Base-by-base conservation (phyloP, 2,113 vertebrate genomes). In the Lycaon pictus region DNA sequence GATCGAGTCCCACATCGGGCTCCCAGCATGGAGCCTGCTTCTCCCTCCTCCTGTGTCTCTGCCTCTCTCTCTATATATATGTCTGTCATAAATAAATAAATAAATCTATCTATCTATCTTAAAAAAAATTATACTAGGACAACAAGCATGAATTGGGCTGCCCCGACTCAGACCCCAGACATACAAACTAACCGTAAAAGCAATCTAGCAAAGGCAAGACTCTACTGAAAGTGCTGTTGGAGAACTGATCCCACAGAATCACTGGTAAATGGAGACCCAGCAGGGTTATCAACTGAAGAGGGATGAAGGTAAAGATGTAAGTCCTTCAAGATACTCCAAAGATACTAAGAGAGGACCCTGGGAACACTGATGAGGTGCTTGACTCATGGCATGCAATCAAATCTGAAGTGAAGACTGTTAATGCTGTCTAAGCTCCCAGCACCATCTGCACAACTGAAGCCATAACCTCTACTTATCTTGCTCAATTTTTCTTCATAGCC, bases 171-270 rank as follows among this genome's bases (percentile, higher is more conserved):
- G 22, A 56, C 17, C 20, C 62, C 58, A 82, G 35, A 79, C 13
- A 81, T 5, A 9, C 60, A 92, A 94, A 83, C 15, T 27, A 67
- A 62, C 17, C 29, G 27, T 35, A 77, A 84, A 88, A 77, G 76
- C 48, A 77, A 16, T 89, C 48, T 65, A 51, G 71, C 4, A 43
- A 62, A 88, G 69, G 85, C 1, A 35, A 62, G 32, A 83, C 69
- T 83, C 83, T 88, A 58, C 48, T 80, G 43, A 77, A 93, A 58
- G 35, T 11, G 4, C 51, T 81, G 19, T 17, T 82, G 65, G 56
- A 94, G 82, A 94, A 94, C 29, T 67, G 35, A 69, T 86, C 29
- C 63, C 35, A 90, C 20, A 81, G 84, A 90, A 90, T 35, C 86
- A 74, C 0, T 53, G 81, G 25, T 7, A 95, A 92, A 80, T 8